Conservation (phyloP, 2,888 invertebrate genomes). For the Germaria angustata region DNA sequence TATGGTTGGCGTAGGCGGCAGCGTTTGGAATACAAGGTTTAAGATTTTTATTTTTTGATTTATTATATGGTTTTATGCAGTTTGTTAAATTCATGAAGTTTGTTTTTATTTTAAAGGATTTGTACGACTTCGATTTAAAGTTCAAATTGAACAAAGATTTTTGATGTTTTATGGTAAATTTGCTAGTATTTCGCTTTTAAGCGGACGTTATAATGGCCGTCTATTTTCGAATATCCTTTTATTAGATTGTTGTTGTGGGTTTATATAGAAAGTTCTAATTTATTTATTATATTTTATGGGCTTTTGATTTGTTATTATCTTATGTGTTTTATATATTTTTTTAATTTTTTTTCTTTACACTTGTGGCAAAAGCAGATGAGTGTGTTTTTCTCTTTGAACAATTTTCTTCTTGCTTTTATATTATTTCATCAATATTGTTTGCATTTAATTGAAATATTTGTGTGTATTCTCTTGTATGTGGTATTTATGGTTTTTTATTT, state of each 20-base stretch:
- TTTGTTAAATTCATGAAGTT: conserved; percentile 79
- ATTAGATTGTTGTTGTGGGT: not conserved
- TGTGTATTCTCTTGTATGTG: conserved; percentile 50
- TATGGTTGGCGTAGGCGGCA: not conserved
- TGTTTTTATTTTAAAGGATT: conserved; percentile 69
- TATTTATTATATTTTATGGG: not conserved
- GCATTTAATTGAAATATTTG: conserved; percentile 48
- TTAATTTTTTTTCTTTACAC: conserved; percentile 54
- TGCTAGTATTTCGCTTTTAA: not conserved
- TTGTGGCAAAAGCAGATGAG: conserved; percentile 41
- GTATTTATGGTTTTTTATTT: conserved; percentile 59
- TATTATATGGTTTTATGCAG: conserved; percentile 72
- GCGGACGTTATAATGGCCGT: not conserved
- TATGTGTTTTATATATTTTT: conserved; percentile 38
- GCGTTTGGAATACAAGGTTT: conserved; percentile 66
- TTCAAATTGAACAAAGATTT: conserved; percentile 42
- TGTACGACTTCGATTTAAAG: conserved; percentile 45
- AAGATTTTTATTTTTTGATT: conserved; percentile 74
- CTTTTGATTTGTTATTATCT: conserved; percentile 37
- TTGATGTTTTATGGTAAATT: not conserved
- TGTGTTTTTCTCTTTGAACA: conserved; percentile 61
- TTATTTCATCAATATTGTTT: conserved; percentile 66
- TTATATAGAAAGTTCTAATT: conserved; percentile 14
- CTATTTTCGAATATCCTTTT: not conserved
- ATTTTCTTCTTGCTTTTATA: conserved; percentile 67